Evolutionary conservation across 2,113 vertebrate species (phyloP), one percentile per base, ranked within the genome.

Genomic region (Dascyllus trimaculatus): DNA sequence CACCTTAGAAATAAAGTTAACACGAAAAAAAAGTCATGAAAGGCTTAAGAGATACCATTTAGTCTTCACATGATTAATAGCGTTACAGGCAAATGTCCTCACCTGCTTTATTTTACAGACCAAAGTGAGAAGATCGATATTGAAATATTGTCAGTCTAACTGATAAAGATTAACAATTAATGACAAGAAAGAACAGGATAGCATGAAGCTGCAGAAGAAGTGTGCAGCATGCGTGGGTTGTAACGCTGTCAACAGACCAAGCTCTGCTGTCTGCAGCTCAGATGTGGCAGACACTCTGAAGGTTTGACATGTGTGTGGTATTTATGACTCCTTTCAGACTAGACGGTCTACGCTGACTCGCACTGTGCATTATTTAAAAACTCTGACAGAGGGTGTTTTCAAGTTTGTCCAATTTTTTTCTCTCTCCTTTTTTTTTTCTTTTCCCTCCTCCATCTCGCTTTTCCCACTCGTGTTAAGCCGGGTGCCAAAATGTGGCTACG

Each of bases 271-370:
- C 82, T 89, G 70, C 72, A 67, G 77, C 57, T 89, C 83, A 88
- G 86, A 85, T 88, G 81, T 82, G 87, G 84, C 71, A 77, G 60
- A 74, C 71, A 71, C 54, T 75, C 14, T 24, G 52, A 82, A 78
- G 72, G 62, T 84, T 71, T 77, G 60, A 90, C 89, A 91, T 88
- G 85, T 90, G 91, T 89, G 89, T 79, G 90, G 89, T 91, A 92
- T 94, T 94, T 92, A 86, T 82, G 89, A 91, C 88, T 93, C 89
- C 86, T 85, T 77, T 77, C 75, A 88, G 90, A 52, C 90, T 75
- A 92, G 91, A 93, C 90, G 11, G 61, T 67, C 78, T 60, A 79
- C 48, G 22, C 63, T 46, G 86, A 88, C 84, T 85, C 35, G 84
- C 75, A 88, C 70, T 78, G 45, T 86, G 85, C 82, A 88, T 89